Conservation (phyloP, 2,113 vertebrate species). For the Polyodon spathula region DNA sequence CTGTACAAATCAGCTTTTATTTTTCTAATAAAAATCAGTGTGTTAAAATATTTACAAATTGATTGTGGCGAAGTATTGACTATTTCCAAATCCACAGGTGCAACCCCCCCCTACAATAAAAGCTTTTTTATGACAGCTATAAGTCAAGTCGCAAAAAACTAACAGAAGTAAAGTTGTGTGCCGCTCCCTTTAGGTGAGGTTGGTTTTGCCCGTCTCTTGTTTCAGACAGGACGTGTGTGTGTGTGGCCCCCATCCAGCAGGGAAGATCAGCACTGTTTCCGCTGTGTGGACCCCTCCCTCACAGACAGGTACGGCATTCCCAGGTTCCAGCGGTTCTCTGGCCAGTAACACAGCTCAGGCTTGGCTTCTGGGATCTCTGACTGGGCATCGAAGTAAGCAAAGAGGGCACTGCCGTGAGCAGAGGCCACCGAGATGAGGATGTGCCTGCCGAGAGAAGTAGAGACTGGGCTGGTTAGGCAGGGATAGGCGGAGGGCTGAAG, state of each 20-base stretch:
- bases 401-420: slow-evolving; percentile 60
- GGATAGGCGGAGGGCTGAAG: neutral
- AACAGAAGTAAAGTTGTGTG: too few species aligned
- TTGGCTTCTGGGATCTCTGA: slow-evolving; percentile 65
- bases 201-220: too few species aligned
- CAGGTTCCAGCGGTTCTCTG: slow-evolving; percentile 57
- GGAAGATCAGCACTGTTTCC: slow-evolving; percentile 54
- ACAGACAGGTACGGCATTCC: slow-evolving; percentile 73
- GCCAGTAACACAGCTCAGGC: slow-evolving; percentile 80
- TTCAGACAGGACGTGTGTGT: too few species aligned
- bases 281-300: slow-evolving; percentile 31
- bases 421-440: slow-evolving; percentile 77
- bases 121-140: too few species aligned
- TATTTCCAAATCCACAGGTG: too few species aligned
- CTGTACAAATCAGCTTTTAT: too few species aligned
- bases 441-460: slow-evolving; percentile 59
- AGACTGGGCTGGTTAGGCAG: neutral
- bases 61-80: too few species aligned
- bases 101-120: too few species aligned
- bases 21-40: too few species aligned
- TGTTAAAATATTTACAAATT: too few species aligned
- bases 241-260: neutral
- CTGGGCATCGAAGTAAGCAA: slow-evolving; percentile 66
- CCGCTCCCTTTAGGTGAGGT: too few species aligned
- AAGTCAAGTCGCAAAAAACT: too few species aligned